Percentiles rank a stretch among this genome's conserved stretches.
Evolutionary conservation across 2,797 vertebrate species (phyloP).

Genomic region (Oceanodroma leucorhoa): DNA sequence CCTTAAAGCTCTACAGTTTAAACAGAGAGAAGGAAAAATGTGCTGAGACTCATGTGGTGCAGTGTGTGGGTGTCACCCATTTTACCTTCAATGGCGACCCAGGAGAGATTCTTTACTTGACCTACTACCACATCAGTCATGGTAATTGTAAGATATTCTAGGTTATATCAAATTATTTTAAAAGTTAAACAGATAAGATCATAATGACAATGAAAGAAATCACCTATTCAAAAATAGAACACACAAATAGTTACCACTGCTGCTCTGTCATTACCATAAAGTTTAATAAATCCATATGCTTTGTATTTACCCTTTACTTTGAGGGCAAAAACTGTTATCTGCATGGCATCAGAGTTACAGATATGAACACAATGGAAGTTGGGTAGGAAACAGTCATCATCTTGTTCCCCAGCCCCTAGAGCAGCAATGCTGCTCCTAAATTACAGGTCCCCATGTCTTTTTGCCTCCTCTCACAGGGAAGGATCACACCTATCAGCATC

Average conservation of each 20-base stretch:
- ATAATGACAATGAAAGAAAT: neutral
- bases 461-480: neutral
- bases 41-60: neutral
- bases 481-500: neutral
- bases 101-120: neutral
- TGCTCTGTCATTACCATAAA: neutral
- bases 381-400: neutral
- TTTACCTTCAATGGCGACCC: neutral
- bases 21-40: neutral
- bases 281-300: neutral
- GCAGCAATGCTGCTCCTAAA: neutral
- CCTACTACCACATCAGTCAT: neutral
- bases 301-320: neutral
- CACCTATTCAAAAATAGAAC: neutral
- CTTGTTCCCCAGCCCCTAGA: neutral
- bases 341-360: neutral
- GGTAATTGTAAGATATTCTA: neutral
- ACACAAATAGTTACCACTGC: neutral
- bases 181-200: neutral
- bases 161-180: neutral
- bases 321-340: neutral
- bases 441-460: neutral
- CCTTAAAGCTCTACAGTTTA: neutral
- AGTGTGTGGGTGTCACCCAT: neutral
- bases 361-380: neutral